Conservation (phyloP, 2,113 vertebrate genomes). For the Colius striatus region DNA sequence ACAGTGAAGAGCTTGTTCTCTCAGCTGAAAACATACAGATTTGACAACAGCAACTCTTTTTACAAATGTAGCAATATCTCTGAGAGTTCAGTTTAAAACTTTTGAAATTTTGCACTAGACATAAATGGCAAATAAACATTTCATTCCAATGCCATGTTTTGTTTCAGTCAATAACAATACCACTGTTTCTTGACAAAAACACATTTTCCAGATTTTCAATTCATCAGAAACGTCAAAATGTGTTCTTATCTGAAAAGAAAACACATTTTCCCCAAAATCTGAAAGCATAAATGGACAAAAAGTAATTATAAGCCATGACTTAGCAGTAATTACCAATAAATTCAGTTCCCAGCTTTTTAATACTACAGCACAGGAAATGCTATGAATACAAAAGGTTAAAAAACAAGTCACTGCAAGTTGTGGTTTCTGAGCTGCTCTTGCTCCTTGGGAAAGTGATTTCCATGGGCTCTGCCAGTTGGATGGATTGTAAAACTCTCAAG, state of each 20-base stretch:
- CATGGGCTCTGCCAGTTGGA: not conserved
- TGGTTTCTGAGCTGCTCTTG: not conserved
- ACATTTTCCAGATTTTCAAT: not conserved
- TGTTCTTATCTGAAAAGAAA: not conserved
- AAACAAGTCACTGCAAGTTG: not conserved
- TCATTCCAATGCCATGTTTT: not conserved
- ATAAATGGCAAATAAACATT: not conserved
- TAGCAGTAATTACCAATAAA: not conserved
- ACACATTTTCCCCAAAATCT: not conserved
- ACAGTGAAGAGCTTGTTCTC: not conserved
- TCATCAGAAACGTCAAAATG: not conserved
- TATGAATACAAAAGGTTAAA: not conserved
- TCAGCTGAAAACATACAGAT: not conserved
- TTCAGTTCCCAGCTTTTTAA: not conserved
- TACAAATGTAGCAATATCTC: not conserved
- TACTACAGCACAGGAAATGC: not conserved
- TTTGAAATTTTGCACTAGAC: not conserved
- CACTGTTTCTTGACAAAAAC: not conserved
- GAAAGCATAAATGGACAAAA: not conserved
- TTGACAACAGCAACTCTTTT: not conserved
- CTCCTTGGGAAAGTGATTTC: conserved; percentile 3
- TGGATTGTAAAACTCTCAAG: not conserved
- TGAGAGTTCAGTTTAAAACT: not conserved
- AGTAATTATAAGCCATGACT: not conserved
- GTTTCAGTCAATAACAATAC: not conserved